A percentile compares a stretch with the other conserved stretches of the same genome.
Evolutionary conservation across 2,888 invertebrate species (phyloP).

Genomic region (Herminia tarsipennalis): DNA sequence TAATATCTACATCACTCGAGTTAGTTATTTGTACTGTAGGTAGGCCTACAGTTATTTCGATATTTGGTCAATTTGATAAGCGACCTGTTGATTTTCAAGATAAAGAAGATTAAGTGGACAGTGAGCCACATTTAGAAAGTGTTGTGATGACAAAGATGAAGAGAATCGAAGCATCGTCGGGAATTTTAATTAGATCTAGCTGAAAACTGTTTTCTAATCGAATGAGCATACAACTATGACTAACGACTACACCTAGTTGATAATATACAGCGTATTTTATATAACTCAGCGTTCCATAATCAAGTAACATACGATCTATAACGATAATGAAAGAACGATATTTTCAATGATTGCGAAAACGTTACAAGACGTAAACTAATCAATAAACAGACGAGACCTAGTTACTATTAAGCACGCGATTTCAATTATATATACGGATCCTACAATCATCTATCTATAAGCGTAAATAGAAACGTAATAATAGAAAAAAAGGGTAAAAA

Average conservation of each 20-base stretch:
- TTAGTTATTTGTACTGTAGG: too few species aligned
- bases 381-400: constrained; percentile 58
- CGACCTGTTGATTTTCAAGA: constrained; percentile 25
- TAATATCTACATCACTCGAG: constrained; percentile 1
- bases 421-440: constrained; percentile 37
- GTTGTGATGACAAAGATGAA: constrained; percentile 27
- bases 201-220: constrained; percentile 41
- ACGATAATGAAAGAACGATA: background rate
- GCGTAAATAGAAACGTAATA: constrained; percentile 32
- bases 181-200: constrained; percentile 58
- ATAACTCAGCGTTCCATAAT: too few species aligned
- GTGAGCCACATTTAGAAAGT: constrained; percentile 32
- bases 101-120: constrained; percentile 16
- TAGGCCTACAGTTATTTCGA: constrained; percentile 15
- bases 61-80: constrained; percentile 10
- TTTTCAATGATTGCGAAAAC: constrained; percentile 2
- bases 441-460: constrained; percentile 43
- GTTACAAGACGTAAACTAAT: constrained; percentile 28
- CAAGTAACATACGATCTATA: too few species aligned
- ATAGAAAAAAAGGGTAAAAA: constrained; percentile 34
- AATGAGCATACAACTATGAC: constrained; percentile 20
- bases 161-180: constrained; percentile 51
- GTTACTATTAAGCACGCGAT: constrained; percentile 60
- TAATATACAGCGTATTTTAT: too few species aligned
- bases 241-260: background rate